Evolutionary conservation across 37 sponge, comb jelly and placozoan species (phyloP).

Genomic region (Chondrosia reniformis): DNA sequence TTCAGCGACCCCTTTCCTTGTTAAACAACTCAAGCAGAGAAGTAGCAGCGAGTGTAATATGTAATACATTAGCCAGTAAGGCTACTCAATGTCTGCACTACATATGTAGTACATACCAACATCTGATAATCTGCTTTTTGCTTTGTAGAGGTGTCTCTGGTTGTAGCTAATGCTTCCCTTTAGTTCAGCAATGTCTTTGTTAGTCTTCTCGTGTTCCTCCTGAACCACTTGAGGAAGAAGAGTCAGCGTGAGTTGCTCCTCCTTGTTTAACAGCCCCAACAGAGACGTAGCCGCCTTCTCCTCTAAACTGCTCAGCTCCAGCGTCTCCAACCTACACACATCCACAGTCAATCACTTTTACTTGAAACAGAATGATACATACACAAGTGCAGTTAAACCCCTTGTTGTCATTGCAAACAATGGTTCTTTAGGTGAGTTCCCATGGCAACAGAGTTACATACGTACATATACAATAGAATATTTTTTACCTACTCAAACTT

Average conservation of each 20-base stretch:
- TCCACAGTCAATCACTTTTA: background rate
- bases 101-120: constrained; percentile 7
- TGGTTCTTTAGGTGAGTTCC: too few species aligned
- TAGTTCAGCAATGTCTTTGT: constrained; percentile 50
- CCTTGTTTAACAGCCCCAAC: too few species aligned
- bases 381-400: background rate
- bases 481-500: too few species aligned
- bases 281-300: too few species aligned
- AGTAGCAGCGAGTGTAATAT: too few species aligned
- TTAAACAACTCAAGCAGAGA: too few species aligned
- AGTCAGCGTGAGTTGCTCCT: constrained; percentile 9
- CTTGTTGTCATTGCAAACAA: too few species aligned
- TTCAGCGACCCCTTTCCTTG: too few species aligned
- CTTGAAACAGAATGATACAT: background rate
- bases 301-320: background rate
- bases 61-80: too few species aligned
- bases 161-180: constrained; percentile 44
- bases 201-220: constrained; percentile 54
- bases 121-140: background rate
- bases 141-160: background rate
- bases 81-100: too few species aligned
- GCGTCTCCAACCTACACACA: background rate
- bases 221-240: constrained; percentile 13
- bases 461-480: background rate
- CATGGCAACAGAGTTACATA: too few species aligned